Evolutionary conservation across 2,888 invertebrate species (phyloP).

Genomic region (Ditula angustiorana): DNA sequence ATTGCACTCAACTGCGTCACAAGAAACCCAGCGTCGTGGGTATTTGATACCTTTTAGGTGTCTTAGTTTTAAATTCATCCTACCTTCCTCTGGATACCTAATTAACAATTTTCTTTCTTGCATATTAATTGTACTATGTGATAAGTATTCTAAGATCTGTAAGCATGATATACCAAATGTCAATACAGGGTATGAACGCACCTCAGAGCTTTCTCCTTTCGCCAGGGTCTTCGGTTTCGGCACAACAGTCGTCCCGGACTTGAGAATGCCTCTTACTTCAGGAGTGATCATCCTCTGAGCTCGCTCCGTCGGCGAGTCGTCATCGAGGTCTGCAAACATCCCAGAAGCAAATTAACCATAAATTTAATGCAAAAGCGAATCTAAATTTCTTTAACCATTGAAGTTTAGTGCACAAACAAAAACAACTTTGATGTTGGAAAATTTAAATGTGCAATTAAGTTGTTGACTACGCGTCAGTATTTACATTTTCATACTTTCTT

Average conservation of each 20-base stretch:
- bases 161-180: neutral
- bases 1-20: no score
- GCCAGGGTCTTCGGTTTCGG: constrained; percentile 72
- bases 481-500: constrained; percentile 8
- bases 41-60: no score
- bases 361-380: neutral
- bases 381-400: constrained; percentile 2
- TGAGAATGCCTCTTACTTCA: constrained; percentile 83
- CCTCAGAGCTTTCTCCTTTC: constrained; percentile 83
- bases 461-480: constrained; percentile 10
- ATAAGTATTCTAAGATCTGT: no score
- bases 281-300: constrained; percentile 84
- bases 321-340: constrained; percentile 70
- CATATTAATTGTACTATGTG: no score
- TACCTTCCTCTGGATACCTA: no score
- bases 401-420: constrained; percentile 22
- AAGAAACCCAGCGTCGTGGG: no score
- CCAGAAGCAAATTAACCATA: constrained; percentile 22
- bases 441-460: constrained; percentile 18
- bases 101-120: no score
- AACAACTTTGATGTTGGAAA: constrained; percentile 8
- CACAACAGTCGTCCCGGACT: constrained; percentile 79
- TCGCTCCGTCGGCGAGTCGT: constrained; percentile 77
- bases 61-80: no score
- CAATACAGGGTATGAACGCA: constrained; percentile 46